Conservation (phyloP, 2,888 invertebrate genomes). For the Sthenelais limicola region DNA sequence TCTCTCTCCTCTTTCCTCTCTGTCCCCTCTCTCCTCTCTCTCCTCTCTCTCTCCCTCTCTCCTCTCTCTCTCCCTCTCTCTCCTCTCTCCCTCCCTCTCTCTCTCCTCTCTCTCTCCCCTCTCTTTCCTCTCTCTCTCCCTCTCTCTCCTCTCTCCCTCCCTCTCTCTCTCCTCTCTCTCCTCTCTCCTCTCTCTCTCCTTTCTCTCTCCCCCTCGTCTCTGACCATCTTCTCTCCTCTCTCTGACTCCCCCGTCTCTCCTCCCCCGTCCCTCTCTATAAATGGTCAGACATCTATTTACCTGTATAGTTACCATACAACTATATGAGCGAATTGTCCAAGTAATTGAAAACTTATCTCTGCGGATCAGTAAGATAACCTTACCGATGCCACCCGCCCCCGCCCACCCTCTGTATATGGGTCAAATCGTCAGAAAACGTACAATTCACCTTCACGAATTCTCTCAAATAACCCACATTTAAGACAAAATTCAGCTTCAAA, state of each 20-base stretch:
- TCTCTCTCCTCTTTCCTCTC: background rate
- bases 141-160: background rate
- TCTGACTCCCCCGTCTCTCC: conserved; percentile 3
- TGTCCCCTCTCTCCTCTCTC: background rate
- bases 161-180: background rate
- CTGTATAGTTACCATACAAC: too few species aligned
- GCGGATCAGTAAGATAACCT: too few species aligned
- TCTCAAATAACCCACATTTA: too few species aligned
- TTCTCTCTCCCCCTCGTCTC: background rate
- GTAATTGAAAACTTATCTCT: too few species aligned
- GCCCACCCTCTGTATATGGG: too few species aligned
- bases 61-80: background rate
- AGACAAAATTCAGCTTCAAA: too few species aligned
- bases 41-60: background rate
- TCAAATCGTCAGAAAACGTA: too few species aligned
- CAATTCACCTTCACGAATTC: too few species aligned
- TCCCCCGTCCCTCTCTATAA: background rate
- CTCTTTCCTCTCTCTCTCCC: background rate
- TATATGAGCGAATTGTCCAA: too few species aligned
- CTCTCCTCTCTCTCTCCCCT: background rate
- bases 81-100: background rate
- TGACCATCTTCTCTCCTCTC: background rate
- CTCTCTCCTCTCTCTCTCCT: background rate
- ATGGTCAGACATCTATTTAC: too few species aligned
- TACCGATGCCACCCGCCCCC: too few species aligned